Conservation (phyloP, 2,113 vertebrate species). For the Azemiops feae region DNA sequence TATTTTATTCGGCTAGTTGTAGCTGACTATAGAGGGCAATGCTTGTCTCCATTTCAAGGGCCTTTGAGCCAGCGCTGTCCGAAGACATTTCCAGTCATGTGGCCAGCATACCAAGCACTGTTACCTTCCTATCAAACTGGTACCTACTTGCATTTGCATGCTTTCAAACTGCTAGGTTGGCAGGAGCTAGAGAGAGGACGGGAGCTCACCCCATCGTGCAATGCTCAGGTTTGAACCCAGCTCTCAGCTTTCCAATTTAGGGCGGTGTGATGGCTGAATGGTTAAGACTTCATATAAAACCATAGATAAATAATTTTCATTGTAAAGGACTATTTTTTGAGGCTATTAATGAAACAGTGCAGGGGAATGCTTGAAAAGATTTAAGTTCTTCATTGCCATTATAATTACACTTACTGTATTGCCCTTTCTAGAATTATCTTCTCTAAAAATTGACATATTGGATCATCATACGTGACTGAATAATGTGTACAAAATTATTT, state of each 20-base stretch:
- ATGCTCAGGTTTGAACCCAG: not conserved
- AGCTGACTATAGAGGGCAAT: not conserved
- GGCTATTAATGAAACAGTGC: not conserved
- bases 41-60: not conserved
- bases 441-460: not conserved
- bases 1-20: not conserved
- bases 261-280: not conserved
- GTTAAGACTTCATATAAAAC: not conserved
- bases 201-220: not conserved
- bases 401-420: not conserved
- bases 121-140: not conserved
- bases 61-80: not conserved
- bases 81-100: not conserved
- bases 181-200: not conserved
- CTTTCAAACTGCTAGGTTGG: not conserved
- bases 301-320: not conserved
- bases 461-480: not conserved
- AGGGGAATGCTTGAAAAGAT: not conserved
- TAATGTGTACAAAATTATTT: not conserved
- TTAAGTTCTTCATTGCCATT: not conserved
- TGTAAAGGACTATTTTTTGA: not conserved
- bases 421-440: not conserved
- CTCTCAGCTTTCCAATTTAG: not conserved
- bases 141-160: not conserved
- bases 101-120: not conserved